Conservation (phyloP, 2,113 vertebrate genomes). For the Condylura cristata region DNA sequence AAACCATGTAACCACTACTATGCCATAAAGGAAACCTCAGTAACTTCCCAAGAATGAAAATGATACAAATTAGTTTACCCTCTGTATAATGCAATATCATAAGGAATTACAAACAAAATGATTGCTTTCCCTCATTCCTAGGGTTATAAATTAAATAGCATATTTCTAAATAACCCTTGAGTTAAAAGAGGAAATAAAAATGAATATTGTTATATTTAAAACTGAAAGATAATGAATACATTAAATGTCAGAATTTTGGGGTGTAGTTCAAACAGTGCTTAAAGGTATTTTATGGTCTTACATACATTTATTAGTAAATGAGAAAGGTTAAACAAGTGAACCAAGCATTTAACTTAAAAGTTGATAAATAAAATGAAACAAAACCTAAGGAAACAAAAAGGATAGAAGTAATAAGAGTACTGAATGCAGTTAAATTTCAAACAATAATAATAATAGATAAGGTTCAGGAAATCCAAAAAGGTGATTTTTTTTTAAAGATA, state of each 20-base stretch:
- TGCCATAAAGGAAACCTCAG: not conserved
- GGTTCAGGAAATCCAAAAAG: not conserved
- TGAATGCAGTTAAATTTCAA: not conserved
- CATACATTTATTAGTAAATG: not conserved
- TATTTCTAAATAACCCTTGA: not conserved
- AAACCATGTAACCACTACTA: no score
- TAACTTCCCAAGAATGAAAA: not conserved
- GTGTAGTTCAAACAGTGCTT: not conserved
- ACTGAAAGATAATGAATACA: conserved; percentile 8
- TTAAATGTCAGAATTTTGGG: conserved; percentile 19
- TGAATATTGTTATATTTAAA: conserved; percentile 3
- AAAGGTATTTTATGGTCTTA: not conserved
- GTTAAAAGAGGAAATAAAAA: not conserved
- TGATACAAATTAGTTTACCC: not conserved
- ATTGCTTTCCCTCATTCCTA: not conserved
- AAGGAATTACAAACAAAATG: conserved; percentile 8
- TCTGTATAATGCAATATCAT: not conserved
- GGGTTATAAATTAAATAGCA: not conserved
- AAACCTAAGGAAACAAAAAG: not conserved
- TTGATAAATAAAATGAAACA: not conserved
- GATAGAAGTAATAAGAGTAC: not conserved
- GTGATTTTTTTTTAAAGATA: not conserved
- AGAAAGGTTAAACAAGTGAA: not conserved
- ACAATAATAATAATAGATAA: not conserved
- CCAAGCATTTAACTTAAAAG: not conserved